A percentile compares a stretch with the other conserved stretches of the same genome.
phyloP scores from a whole-genome alignment of 2,113 vertebrate species.

The Danio rerio region GRCz12tu NC_133183.1:35119501-35120000 shows the following conservation, averaged over 20 bases:
- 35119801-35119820: conserved; percentile 20
- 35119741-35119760: conserved; percentile 5
- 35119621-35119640: too few species aligned
- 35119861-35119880: neutral
- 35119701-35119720: neutral
- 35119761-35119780: neutral
- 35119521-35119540: too few species aligned
- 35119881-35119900: neutral
- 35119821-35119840: neutral
- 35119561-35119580: too few species aligned
- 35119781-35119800: neutral
- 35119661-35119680: too few species aligned
- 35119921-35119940: neutral
- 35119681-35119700: too few species aligned
- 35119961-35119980: neutral
- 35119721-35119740: neutral
- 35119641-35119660: too few species aligned
- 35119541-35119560: too few species aligned
- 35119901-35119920: neutral
- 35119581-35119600: too few species aligned
- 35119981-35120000: neutral
- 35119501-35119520: too few species aligned
- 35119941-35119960: neutral
- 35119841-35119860: neutral
- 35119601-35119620: too few species aligned